Evolutionary conservation across 2,888 invertebrate genomes (phyloP).

Genomic region (Heliothis peltigera): DNA sequence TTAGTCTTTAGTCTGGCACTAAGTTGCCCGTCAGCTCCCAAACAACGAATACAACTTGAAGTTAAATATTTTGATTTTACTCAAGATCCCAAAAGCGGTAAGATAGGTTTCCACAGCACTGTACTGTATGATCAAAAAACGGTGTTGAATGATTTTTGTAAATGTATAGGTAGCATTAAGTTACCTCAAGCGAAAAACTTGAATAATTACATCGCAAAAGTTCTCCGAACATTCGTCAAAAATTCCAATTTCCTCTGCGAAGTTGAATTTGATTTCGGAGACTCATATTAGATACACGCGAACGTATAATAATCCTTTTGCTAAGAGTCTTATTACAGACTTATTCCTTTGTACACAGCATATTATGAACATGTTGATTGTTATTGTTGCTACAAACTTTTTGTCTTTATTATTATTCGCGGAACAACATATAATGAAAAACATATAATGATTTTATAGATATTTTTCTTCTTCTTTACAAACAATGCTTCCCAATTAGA

Average conservation of each 20-base stretch:
- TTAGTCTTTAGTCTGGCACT: too few species aligned
- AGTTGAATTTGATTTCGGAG: slow-evolving; percentile 12
- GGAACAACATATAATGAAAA: background rate
- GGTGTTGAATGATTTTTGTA: too few species aligned
- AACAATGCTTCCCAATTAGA: background rate
- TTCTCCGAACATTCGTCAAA: slow-evolving; percentile 40
- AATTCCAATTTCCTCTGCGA: slow-evolving; percentile 38
- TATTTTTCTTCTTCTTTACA: background rate
- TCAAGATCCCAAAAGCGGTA: too few species aligned
- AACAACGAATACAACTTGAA: too few species aligned
- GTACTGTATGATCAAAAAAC: too few species aligned
- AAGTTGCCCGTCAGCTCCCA: too few species aligned
- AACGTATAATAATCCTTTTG: slow-evolving; percentile 33
- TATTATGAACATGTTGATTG: slow-evolving; percentile 19
- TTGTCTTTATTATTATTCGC: slow-evolving; percentile 15
- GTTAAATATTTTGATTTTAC: too few species aligned
- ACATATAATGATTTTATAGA: too few species aligned
- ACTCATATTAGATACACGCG: slow-evolving; percentile 23
- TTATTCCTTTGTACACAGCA: slow-evolving; percentile 12
- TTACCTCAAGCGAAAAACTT: slow-evolving; percentile 13
- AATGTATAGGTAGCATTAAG: background rate
- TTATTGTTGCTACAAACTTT: slow-evolving; percentile 22
- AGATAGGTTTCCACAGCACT: too few species aligned
- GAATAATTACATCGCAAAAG: slow-evolving; percentile 20
- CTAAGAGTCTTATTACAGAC: slow-evolving; percentile 12